Conservation (phyloP, 2,797 vertebrate species). For the Tapirus indicus region DNA sequence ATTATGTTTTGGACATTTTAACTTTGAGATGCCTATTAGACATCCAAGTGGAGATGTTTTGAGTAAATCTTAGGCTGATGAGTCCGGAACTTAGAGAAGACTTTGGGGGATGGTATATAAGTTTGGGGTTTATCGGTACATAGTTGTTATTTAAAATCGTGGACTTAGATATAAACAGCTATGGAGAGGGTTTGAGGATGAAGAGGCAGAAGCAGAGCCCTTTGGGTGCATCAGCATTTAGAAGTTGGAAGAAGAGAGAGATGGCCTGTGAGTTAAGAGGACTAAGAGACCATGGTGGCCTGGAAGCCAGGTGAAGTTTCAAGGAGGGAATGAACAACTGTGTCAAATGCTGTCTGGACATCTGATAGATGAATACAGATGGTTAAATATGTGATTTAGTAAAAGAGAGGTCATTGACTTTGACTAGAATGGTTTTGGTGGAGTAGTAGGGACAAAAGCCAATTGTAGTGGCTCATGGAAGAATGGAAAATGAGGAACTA, state of each 20-base stretch:
- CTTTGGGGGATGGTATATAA: neutral
- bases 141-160: neutral
- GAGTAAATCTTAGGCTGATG: neutral
- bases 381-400: neutral
- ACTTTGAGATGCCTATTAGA: neutral
- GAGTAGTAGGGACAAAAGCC: neutral
- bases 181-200: neutral
- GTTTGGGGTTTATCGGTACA: neutral
- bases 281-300: neutral
- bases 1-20: neutral
- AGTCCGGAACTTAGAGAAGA: neutral
- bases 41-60: neutral
- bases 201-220: neutral
- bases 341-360: neutral
- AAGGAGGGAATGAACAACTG: neutral
- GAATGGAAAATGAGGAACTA: neutral
- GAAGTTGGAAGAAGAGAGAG: neutral
- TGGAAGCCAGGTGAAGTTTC: neutral
- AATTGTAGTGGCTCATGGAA: neutral
- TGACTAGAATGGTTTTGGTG: constrained; percentile 22
- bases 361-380: neutral
- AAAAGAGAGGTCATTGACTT: neutral
- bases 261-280: neutral
- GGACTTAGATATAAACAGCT: neutral
- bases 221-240: neutral